Evolutionary conservation across 2,888 invertebrate species (phyloP), one percentile per base, ranked within the genome.

Genomic region (Myathropa florea): DNA sequence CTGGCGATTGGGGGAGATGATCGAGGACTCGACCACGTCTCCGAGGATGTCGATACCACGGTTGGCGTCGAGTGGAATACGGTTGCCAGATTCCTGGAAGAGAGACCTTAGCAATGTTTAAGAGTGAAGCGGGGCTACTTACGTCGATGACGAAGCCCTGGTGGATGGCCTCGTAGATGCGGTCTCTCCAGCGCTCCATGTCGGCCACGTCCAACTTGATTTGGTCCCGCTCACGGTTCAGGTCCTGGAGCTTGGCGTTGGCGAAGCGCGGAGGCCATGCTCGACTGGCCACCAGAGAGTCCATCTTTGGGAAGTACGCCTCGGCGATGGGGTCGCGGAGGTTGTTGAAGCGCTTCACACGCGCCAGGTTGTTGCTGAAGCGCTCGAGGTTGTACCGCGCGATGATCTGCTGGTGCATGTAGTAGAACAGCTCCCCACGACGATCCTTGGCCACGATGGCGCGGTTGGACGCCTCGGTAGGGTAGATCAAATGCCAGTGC

Each of bases 241-340:
- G 88, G 90, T 97, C 95, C 14, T 93, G 91, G 3, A 96, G 90
- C 0, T 89, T 89, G 0, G 95, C 93, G 60, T 93, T 93, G 0
- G 93, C 93, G 59, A 95, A 95, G 89, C 97, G 94, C 0, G 96
- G 94, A 0, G 97, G 96, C 95, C 96, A 97, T 2, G 95, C 93
- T 0, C 96, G 93, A 89, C 96, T 96, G 28, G 97, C 95, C 4
- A 96, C 95, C 88, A 95, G 93, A 0, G 96, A 96, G 92, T 97
- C 96, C 90, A 97, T 93, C 92, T 97, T 97, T 3, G 97, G 96
- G 93, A 97, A 97, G 92, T 97, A 97, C 0, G 95, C 97, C 91
- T 97, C 97, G 0, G 92, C 91, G 88, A 97, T 96, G n/a, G 96
- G 95, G 2, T 94, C 94, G 1, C 95, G 93, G 92, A 96, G 94